A percentile compares a stretch with the other conserved stretches of the same genome.
Conservation (phyloP, 2,797 vertebrate species). For the Oceanodroma leucorhoa region DNA sequence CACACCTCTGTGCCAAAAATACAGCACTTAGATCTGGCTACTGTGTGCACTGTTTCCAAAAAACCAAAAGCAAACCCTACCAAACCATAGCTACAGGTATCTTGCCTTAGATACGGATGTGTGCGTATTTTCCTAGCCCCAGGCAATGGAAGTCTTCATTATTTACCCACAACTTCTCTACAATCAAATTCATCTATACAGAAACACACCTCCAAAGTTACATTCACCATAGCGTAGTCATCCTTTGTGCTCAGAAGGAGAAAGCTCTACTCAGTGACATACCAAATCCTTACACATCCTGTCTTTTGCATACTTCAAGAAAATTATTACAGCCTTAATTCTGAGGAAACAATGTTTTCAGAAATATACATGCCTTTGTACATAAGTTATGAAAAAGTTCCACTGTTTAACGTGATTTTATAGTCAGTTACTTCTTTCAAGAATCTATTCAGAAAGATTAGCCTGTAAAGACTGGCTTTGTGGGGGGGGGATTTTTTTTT, state of each 20-base stretch:
- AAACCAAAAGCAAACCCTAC: background rate
- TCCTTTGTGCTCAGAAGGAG: fast-evolving
- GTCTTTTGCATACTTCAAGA: background rate
- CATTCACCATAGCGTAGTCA: fast-evolving
- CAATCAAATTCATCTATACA: background rate
- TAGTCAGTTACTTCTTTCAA: background rate
- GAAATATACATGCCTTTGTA: background rate
- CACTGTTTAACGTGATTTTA: background rate
- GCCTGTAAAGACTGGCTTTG: background rate
- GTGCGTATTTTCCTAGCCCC: background rate
- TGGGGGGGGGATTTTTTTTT: background rate
- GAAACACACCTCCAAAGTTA: background rate
- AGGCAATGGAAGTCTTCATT: background rate
- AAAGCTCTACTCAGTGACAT: background rate
- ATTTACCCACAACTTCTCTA: background rate
- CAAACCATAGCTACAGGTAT: background rate
- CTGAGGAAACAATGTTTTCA: background rate
- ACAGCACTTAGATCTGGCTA: background rate
- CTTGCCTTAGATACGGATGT: background rate
- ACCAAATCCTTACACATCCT: background rate
- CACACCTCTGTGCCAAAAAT: background rate
- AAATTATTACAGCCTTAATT: background rate
- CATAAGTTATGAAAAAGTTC: background rate
- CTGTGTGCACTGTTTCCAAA: background rate
- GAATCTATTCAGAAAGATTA: background rate